phyloP scores from a whole-genome alignment of 1,140 invertebrate species.

The Leptopilina boulardi region DNA sequence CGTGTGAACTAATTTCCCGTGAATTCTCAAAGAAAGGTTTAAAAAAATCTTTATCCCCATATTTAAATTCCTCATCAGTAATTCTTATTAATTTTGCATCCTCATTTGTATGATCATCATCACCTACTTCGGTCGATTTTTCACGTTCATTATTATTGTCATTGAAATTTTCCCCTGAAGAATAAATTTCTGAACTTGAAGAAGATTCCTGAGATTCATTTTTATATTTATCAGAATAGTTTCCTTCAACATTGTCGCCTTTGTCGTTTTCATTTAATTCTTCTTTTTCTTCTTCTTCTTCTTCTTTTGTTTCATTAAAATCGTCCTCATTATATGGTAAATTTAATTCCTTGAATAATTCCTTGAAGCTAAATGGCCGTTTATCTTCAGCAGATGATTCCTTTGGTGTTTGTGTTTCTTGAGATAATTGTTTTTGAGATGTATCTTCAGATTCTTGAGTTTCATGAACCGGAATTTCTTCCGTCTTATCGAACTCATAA shows the following conservation, averaged over 20 bases:
- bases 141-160: neutral
- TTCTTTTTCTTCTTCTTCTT: neutral
- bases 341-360: constrained; percentile 54
- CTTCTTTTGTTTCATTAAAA: neutral
- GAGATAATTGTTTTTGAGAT: constrained; percentile 39
- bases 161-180: neutral
- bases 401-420: constrained; percentile 54
- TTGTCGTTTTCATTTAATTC: neutral
- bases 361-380: constrained; percentile 60
- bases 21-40: neutral
- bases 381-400: constrained; percentile 47
- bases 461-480: constrained; percentile 16
- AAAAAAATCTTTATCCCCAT: constrained; percentile 5
- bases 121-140: neutral
- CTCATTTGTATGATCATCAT: constrained; percentile 1
- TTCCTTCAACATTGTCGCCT: neutral
- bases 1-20: neutral
- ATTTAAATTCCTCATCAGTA: constrained; percentile 19
- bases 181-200: neutral
- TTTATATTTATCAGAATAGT: neutral
- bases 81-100: neutral
- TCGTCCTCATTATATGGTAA: constrained; percentile 39
- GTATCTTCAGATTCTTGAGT: neutral
- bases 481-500: neutral
- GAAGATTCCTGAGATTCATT: neutral